Evolutionary conservation across 1,140 invertebrate species (phyloP), one percentile per base, ranked within the genome.

Genomic region (Dendrolimus punctatus): DNA sequence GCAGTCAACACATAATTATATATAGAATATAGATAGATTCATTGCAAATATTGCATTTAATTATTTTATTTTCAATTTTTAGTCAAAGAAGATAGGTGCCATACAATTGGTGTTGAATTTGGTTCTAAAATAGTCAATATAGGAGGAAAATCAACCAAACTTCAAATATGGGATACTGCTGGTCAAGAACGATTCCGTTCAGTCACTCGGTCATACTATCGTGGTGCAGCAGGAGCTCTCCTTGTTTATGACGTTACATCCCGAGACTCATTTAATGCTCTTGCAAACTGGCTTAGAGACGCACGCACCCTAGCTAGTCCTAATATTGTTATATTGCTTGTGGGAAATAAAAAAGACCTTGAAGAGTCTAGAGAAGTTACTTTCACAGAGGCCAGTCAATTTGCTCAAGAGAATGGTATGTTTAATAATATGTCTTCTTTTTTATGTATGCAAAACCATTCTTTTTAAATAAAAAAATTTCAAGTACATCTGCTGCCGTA

Each of bases 91-190:
- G 93, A 95, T 62, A 92, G 93, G 68, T 94, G 92, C 68, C 93
- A 95, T 75, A 95, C 93, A 23, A 95, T 93, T 88, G 94, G 94
- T 49, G 94, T 95, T 39, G 94, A 95, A 76, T 95, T 95, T 91
- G 94, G 94, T 45, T 94, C 94, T 3, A 93, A 94, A 75, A 94
- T 95, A 85, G 91, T 95, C 6, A 94, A 92, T 57, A 94, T 95
- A 71, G 94, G 94, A 60, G 93, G 93, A 4, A 95, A 95, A 82
- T 92, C 93, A 57, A 94, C 95, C 10, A 95, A 95, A 86, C 83
- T 95, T 43, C 94, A 95, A 71, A 95, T 95, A 62, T 95, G 94
- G 94, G 94, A 95, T 73, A 91, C 87, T 66, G 87, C 87, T n/a
- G 88, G 88, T 5, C 88, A 89, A 57, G 88, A 89, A 55, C 73